Evolutionary conservation across 2,797 vertebrate species (phyloP).

Genomic region (Rhinatrema bivittatum): DNA sequence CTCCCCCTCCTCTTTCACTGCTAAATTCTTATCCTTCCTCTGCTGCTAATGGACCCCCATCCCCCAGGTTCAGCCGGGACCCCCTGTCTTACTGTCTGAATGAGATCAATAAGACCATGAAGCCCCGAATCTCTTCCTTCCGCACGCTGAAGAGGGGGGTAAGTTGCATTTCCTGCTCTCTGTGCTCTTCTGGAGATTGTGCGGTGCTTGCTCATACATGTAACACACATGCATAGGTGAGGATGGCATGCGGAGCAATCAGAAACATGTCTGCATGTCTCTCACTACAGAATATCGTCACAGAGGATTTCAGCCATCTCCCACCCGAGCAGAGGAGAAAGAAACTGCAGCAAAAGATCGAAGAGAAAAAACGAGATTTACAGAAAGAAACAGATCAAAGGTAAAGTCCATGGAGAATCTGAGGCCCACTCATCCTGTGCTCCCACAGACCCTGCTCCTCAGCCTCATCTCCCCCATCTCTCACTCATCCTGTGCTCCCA

Average conservation of each 20-base stretch:
- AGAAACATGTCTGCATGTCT: background rate
- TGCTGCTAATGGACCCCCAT: slow-evolving; percentile 79
- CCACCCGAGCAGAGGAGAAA: slow-evolving; percentile 84
- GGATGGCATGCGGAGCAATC: no score
- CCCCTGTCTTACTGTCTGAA: slow-evolving; percentile 89
- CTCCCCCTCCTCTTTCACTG: slow-evolving; percentile 61
- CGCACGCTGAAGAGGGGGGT: slow-evolving; percentile 82
- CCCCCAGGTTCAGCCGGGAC: slow-evolving; percentile 85
- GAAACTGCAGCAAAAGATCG: slow-evolving; percentile 74
- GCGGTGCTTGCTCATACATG: no score
- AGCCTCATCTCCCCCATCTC: no score
- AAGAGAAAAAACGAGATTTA: slow-evolving; percentile 70
- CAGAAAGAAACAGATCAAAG: slow-evolving; percentile 87
- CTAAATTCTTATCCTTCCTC: slow-evolving; percentile 50
- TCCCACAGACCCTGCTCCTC: no score
- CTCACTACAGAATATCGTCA: slow-evolving; percentile 58
- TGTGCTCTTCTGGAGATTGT: no score
- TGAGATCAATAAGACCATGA: slow-evolving; percentile 94
- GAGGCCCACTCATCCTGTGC: no score
- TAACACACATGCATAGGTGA: no score
- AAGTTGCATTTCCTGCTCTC: slow-evolving; percentile 51
- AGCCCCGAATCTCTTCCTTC: slow-evolving; percentile 89
- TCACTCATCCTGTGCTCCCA: no score
- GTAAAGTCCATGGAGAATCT: no score
- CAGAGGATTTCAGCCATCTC: slow-evolving; percentile 76